Evolutionary conservation across 2,113 vertebrate genomes (phyloP).

Genomic region (Hiodon tergisus): DNA sequence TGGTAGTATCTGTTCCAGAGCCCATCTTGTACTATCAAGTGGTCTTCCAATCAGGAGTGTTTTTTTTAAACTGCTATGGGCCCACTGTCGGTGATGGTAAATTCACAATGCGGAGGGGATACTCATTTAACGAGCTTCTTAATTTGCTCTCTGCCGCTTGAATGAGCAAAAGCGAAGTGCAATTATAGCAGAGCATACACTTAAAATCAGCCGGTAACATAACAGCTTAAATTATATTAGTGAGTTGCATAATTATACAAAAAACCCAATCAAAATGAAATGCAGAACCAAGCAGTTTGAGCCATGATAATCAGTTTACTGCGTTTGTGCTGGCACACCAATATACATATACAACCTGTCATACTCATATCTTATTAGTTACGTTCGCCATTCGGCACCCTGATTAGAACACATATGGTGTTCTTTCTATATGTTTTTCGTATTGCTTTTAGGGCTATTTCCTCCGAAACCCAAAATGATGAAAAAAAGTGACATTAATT

Average conservation of each 20-base stretch:
- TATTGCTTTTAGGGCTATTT: too few relatives aligned
- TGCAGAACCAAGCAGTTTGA: neutral
- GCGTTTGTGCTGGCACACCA: neutral
- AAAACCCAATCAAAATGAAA: neutral
- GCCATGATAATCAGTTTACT: neutral
- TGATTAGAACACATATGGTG: too few relatives aligned
- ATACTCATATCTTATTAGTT: neutral
- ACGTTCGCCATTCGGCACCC: too few relatives aligned
- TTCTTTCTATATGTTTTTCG: too few relatives aligned
- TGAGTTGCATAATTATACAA: conserved; percentile 27
- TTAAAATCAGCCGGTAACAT: conserved; percentile 20
- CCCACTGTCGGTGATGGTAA: conserved; percentile 1
- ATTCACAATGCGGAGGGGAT: conserved; percentile 9
- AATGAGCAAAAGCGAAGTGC: conserved; percentile 19
- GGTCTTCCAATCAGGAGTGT: conserved; percentile 10
- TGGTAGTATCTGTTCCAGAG: neutral
- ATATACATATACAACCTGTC: neutral
- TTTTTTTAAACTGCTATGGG: conserved; percentile 7
- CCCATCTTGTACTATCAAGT: conserved; percentile 7
- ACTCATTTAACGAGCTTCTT: conserved; percentile 19
- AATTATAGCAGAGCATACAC: conserved; percentile 28
- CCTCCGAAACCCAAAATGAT: too few relatives aligned
- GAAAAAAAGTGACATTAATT: too few relatives aligned
- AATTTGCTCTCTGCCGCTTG: conserved; percentile 20
- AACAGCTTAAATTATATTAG: conserved; percentile 21